phyloP scores from a whole-genome alignment of 1,140 invertebrate species.

The Euwallacea fornicatus region DNA sequence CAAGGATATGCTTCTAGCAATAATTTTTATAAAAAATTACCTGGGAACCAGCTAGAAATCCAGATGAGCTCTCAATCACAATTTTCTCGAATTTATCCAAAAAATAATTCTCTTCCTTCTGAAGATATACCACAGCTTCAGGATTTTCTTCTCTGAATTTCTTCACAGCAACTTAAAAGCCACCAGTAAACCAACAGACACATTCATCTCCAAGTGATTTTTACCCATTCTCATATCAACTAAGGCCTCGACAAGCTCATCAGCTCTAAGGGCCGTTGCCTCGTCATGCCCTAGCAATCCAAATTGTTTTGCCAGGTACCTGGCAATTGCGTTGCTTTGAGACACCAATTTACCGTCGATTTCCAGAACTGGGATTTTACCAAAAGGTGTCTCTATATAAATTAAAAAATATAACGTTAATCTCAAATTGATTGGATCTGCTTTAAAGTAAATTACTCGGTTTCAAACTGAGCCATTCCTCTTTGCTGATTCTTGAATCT shows the following conservation, averaged over 20 bases:
- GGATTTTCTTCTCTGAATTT: background rate
- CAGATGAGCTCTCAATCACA: background rate
- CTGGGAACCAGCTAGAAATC: background rate
- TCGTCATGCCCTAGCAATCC: constrained; percentile 63
- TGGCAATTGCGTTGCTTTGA: constrained; percentile 66
- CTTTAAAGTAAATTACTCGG: constrained; percentile 54
- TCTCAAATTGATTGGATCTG: background rate
- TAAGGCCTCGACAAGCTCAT: background rate
- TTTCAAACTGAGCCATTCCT: constrained; percentile 60
- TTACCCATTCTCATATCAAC: background rate
- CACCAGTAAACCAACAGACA: background rate
- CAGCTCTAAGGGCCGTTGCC: constrained; percentile 48
- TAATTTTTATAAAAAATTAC: background rate
- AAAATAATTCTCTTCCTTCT: background rate
- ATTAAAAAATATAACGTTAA: too few relatives aligned
- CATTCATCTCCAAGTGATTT: background rate
- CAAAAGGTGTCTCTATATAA: constrained; percentile 58
- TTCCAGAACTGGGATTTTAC: constrained; percentile 68
- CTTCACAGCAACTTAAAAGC: background rate
- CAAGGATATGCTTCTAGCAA: background rate
- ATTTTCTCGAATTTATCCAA: background rate
- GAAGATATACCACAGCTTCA: background rate
- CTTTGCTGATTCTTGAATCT: constrained; percentile 61
- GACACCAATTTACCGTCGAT: constrained; percentile 66
- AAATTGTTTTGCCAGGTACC: constrained; percentile 65